Percentiles rank a stretch among this genome's conserved stretches.
phyloP scores from a whole-genome alignment of 1,140 invertebrate species.

The Trichoplusia ni region DNA sequence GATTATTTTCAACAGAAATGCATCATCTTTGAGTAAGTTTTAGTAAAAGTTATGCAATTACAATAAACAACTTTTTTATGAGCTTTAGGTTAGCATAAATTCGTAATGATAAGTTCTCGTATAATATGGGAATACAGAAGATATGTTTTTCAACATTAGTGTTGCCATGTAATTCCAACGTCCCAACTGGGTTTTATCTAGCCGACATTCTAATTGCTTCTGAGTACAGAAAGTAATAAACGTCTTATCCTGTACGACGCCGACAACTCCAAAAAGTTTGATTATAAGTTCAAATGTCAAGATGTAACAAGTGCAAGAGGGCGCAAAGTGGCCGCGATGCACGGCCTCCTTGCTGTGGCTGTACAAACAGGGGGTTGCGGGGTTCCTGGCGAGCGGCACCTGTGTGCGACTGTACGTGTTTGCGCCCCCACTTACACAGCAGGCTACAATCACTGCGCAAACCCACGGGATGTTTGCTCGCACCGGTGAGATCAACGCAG shows the following conservation, averaged over 20 bases:
- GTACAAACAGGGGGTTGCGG: slow-evolving; percentile 58
- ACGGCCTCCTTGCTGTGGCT: no score
- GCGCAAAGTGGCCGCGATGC: slow-evolving; percentile 51
- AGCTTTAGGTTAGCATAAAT: no score
- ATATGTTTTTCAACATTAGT: no score
- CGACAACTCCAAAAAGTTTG: not conserved
- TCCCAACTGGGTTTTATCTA: no score
- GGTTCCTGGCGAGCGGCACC: slow-evolving; percentile 53
- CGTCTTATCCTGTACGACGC: slow-evolving; percentile 9
- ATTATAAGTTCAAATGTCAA: slow-evolving; percentile 53
- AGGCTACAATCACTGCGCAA: slow-evolving; percentile 64
- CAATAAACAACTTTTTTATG: no score
- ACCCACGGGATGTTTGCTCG: slow-evolving; percentile 54
- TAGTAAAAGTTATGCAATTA: no score
- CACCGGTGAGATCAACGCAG: slow-evolving; percentile 44
- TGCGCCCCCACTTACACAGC: slow-evolving; percentile 69
- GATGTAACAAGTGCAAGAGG: slow-evolving; percentile 37
- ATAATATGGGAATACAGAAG: no score
- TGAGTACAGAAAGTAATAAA: slow-evolving; percentile 9
- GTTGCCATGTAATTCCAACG: no score
- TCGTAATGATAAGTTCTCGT: no score
- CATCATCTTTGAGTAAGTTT: no score
- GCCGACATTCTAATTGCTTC: no score
- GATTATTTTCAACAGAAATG: no score
- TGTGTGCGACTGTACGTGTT: slow-evolving; percentile 72